Base-by-base conservation (phyloP, 2,888 invertebrate genomes). In the Ennomos fuscantarius region DNA sequence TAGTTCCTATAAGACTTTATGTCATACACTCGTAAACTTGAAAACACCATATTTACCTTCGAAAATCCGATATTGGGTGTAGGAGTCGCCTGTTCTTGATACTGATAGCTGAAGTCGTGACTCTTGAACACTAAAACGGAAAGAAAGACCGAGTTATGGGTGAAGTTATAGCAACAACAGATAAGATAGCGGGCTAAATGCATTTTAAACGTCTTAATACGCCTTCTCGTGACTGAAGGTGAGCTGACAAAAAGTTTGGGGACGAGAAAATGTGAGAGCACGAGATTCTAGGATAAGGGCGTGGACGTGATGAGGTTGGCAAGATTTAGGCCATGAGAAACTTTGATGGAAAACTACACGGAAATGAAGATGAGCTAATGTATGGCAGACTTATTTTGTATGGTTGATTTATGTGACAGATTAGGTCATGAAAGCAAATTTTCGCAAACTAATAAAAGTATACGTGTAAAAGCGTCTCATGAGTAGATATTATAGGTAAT, bases 11-110 rank as follows among this genome's bases (percentile, higher is more conserved):
- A 79, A 73, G 69, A 76, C 73, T 75, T 76, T 73, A 77, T 74
- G 60, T 56, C 44, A 60, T 73, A 60, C 64, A 67, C 63, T 79
- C 82, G 74, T 89, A 85, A 89, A 88, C 69, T 76, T 79, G 74
- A 72, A 77, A 75, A 69, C 65, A 62, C 50, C 68, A 69, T 57
- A 65, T 66, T 74, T 94, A 97, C 97, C 95, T 97, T 97, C 79
- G 97, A 97, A 93, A 97, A 97, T 87, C 97, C 97, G 87, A 97
- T 96, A 93, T 96, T 96, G 80, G 96, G 96, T 82, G 96, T 96
- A 79, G 95, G 95, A 78, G 88, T 89, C 73, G 94, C 93, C 86
- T 94, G 95, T 86, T 95, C 94, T 86, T 95, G 93, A 90, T 94
- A 92, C 89, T 93, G 91, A 87, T 92, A 91, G 77, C 82, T 94